Evolutionary conservation across 2,113 vertebrate genomes (phyloP), one percentile per base, ranked within the genome.

Genomic region (Dicerorhinus sumatrensis): DNA sequence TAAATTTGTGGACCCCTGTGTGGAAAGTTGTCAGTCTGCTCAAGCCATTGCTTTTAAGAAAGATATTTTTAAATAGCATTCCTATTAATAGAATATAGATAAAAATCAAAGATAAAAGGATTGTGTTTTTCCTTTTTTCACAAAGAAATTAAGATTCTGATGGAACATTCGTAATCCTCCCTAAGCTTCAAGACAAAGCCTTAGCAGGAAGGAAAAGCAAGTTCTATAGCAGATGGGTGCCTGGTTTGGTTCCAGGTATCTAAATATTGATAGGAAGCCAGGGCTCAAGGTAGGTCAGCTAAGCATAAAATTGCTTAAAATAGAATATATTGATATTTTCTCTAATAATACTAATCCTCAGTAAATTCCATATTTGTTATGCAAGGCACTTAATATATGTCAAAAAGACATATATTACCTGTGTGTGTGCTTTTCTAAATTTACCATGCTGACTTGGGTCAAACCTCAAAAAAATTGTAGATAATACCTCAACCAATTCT

Each of bases 31-130:
- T 85, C 73, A 42, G 29, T 58, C 33, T 89, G 48, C 79, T 63
- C 80, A 62, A 82, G 27, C 62, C 46, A 39, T 91, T 82, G 25
- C 46, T 93, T 91, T 89, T 67, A 51, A 80, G 70, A 96, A 73
- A 79, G 27, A 54, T 58, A 72, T 56, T 89, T 97, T 96, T 54
- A 94, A 96, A 92, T 89, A 95, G 8, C 79, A 63, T 93, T 89
- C 7, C 83, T 92, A n/a, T 79, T 65, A 93, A 77, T 48, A 88
- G 65, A 79, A 12, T 95, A 79, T 79, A 89, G 17, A 39, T 69
- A 87, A 77, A 91, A 87, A 58, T 89, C 0, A 54, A 65, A 97
- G 81, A 51, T 89, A 84, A 85, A 48, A 90, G 67, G 67, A 69
- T 87, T 76, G 60, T 69, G 14, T 95, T 87, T 96, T 54, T 94